Percentiles rank a stretch among this genome's conserved stretches.
Evolutionary conservation across 2,113 vertebrate genomes (phyloP).

Genomic region (Hiodon tergisus): DNA sequence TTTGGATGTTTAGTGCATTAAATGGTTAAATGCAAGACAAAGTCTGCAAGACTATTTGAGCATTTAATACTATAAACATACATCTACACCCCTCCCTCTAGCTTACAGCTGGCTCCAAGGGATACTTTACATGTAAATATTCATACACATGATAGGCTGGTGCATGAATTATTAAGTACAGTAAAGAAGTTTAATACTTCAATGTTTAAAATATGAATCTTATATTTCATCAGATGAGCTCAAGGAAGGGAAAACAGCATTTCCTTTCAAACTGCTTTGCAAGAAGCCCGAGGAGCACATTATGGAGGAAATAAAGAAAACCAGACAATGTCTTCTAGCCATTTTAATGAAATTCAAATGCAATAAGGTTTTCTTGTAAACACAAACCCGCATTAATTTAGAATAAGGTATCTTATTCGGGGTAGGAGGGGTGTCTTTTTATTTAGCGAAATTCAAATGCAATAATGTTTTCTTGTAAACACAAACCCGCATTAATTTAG

Average conservation of each 20-base stretch:
- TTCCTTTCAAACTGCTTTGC: conserved; percentile 33
- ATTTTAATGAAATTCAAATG: conserved; percentile 22
- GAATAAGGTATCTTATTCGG: too few relatives aligned
- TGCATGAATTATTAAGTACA: conserved; percentile 60
- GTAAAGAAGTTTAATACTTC: conserved; percentile 55
- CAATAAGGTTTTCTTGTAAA: conserved; percentile 24
- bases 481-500: conserved; percentile 4
- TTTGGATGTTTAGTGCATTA: conserved; percentile 33
- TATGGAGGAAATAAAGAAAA: conserved; percentile 26
- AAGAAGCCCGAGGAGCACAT: conserved; percentile 26
- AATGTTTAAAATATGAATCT: conserved; percentile 50
- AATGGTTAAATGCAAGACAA: conserved; percentile 60
- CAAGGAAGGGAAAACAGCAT: conserved; percentile 30
- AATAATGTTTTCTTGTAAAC: conserved; percentile 24
- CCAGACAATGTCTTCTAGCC: conserved; percentile 20
- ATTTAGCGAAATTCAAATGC: conserved; percentile 18
- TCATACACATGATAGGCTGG: conserved; percentile 42
- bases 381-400: conserved; percentile 4
- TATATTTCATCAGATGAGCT: conserved; percentile 49
- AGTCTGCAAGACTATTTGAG: conserved; percentile 52
- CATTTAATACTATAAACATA: conserved; percentile 66
- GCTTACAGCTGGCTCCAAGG: conserved; percentile 54
- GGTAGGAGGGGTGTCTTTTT: background rate
- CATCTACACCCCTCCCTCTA: conserved; percentile 54
- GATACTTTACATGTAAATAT: conserved; percentile 70